These are phyloP conservation scores for Horisme vitalbata DNA, from an alignment of 2,888 invertebrate genomes.

Conservation along the genomic window DNA sequence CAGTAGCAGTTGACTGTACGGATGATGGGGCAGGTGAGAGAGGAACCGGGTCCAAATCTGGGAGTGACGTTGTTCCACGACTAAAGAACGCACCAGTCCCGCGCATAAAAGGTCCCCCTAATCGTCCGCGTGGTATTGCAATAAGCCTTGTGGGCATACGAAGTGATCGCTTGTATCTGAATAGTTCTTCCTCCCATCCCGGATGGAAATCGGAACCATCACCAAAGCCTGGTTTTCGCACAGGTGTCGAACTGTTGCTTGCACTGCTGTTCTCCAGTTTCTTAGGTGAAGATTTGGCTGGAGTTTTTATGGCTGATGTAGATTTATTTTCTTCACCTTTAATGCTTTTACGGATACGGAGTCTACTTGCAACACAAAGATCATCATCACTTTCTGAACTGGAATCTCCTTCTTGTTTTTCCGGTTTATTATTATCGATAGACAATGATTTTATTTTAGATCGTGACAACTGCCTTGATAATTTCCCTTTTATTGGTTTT, in stretches of 20 bases:
- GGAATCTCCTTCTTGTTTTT: constrained; percentile 54
- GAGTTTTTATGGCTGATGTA: constrained; percentile 49
- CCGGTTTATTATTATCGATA: constrained; percentile 60
- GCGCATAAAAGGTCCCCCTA: constrained; percentile 81
- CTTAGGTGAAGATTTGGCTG: constrained; percentile 62
- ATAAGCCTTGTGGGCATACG: constrained; percentile 92
- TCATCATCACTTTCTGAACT: constrained; percentile 74
- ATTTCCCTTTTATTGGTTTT: constrained; percentile 56
- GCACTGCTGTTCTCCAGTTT: constrained; percentile 60
- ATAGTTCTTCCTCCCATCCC: constrained; percentile 93
- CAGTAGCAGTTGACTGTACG: constrained; percentile 82
- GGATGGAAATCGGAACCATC: constrained; percentile 89
- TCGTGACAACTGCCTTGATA: constrained; percentile 50
- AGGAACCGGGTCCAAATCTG: constrained; percentile 89
- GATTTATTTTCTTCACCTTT: constrained; percentile 70
- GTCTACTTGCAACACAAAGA: constrained; percentile 67
- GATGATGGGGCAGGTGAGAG: constrained; percentile 87
- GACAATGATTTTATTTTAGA: constrained; percentile 59
- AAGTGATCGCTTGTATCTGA: constrained; percentile 90
- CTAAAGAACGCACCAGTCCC: constrained; percentile 72
- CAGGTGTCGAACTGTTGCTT: constrained; percentile 61
- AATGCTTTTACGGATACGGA: constrained; percentile 71
- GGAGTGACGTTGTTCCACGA: constrained; percentile 88
- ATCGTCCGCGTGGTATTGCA: constrained; percentile 86
- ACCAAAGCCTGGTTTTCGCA: constrained; percentile 85